Percentiles rank a stretch among this genome's conserved stretches.
phyloP scores from a whole-genome alignment of 1,140 invertebrate species.

The Zaprionus tsacasi region DNA sequence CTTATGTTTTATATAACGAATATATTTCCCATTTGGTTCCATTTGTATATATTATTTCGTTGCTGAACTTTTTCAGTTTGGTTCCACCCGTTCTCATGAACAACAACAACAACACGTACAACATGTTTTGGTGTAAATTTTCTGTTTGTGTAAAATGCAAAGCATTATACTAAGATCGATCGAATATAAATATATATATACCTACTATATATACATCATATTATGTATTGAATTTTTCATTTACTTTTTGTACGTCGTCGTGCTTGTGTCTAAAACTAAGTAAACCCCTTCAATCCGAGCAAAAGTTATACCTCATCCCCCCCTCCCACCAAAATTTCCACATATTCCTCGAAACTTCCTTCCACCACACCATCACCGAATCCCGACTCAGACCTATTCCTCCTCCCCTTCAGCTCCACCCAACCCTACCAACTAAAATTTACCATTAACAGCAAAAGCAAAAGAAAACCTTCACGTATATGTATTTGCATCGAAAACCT shows the following conservation, averaged over 20 bases:
- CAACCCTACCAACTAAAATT: background rate
- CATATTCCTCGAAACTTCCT: background rate
- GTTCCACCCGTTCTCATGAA: slow-evolving; percentile 15
- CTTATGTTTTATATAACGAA: background rate
- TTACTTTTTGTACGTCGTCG: slow-evolving; percentile 78
- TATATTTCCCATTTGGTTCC: background rate
- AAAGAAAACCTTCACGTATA: slow-evolving; percentile 47
- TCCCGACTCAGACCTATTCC: background rate
- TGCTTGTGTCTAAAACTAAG: slow-evolving; percentile 79
- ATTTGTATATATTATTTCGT: background rate
- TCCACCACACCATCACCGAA: background rate
- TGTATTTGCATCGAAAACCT: slow-evolving; percentile 44
- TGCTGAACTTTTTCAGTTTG: background rate
- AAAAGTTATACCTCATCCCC: slow-evolving; percentile 24
- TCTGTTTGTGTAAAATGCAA: slow-evolving; percentile 73
- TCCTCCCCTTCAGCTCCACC: background rate
- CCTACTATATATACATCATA: slow-evolving; percentile 57
- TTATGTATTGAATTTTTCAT: slow-evolving; percentile 72
- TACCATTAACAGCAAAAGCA: slow-evolving; percentile 41
- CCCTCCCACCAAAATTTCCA: background rate
- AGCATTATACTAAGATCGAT: slow-evolving; percentile 67
- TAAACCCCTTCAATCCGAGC: slow-evolving; percentile 47
- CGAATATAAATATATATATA: slow-evolving; percentile 67
- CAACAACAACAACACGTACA: slow-evolving; percentile 28
- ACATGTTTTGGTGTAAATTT: slow-evolving; percentile 63